A percentile compares a stretch with the other conserved stretches of the same genome.
phyloP scores from a whole-genome alignment of 2,888 invertebrate genomes.

The Tachina grossa region DNA sequence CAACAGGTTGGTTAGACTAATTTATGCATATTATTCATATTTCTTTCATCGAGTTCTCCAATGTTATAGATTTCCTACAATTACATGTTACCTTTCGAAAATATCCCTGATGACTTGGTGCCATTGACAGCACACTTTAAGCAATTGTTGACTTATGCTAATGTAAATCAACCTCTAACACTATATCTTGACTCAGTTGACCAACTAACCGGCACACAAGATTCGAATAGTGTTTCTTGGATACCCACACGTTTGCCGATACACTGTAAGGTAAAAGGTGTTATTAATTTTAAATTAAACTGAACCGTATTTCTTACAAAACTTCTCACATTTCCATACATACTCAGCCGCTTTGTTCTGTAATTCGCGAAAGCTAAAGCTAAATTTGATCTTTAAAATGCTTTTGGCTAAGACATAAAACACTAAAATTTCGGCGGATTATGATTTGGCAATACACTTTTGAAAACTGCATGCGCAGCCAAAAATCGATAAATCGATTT shows the following conservation, averaged over 20 bases:
- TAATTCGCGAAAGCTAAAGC: too few species aligned
- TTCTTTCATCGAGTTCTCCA: background rate
- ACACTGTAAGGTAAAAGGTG: slow-evolving; percentile 89
- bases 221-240: slow-evolving; percentile 98
- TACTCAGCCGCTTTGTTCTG: too few species aligned
- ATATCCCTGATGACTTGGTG: slow-evolving; percentile 97
- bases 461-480: too few species aligned
- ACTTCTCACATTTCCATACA: background rate
- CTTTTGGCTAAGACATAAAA: too few species aligned
- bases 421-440: too few species aligned
- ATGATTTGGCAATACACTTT: too few species aligned
- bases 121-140: slow-evolving; percentile 98
- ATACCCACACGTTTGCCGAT: slow-evolving; percentile 94
- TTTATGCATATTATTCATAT: background rate
- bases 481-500: too few species aligned
- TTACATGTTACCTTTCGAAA: slow-evolving; percentile 94
- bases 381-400: too few species aligned
- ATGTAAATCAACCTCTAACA: slow-evolving; percentile 91
- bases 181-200: slow-evolving; percentile 98
- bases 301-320: background rate
- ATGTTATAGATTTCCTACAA: slow-evolving; percentile 91
- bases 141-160: slow-evolving; percentile 93
- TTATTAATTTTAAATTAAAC: background rate
- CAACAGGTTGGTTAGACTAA: slow-evolving; percentile 88
- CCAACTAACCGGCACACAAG: slow-evolving; percentile 96